Conservation (phyloP, 2,888 invertebrate genomes). For the Iphiclides podalirius region DNA sequence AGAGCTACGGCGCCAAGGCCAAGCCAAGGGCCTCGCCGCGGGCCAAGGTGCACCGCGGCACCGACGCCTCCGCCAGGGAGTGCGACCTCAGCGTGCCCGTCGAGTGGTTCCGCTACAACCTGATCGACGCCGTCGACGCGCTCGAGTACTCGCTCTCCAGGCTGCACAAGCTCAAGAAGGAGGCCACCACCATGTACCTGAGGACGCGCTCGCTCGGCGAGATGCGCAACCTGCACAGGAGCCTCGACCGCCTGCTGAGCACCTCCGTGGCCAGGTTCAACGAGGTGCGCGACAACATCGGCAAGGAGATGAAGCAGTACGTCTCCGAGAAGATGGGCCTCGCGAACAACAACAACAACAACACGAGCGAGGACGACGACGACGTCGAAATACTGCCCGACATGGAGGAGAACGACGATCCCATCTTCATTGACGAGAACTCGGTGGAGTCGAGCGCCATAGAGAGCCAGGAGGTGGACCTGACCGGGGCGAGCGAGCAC, state of each 20-base stretch:
- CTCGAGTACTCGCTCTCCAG: slow-evolving; percentile 77
- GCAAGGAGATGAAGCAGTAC: slow-evolving; percentile 76
- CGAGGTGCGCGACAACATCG: slow-evolving; percentile 77
- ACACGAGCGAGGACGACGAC: slow-evolving; percentile 60
- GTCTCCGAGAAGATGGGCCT: slow-evolving; percentile 51
- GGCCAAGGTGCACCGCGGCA: slow-evolving; percentile 22
- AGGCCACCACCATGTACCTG: slow-evolving; percentile 62
- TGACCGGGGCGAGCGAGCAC: slow-evolving; percentile 68
- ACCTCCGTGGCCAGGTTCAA: slow-evolving; percentile 76
- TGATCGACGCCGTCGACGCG: slow-evolving; percentile 77
- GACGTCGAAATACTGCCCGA: slow-evolving; percentile 66
- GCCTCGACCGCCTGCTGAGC: slow-evolving; percentile 75
- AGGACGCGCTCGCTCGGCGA: slow-evolving; percentile 69
- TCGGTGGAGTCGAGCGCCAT: slow-evolving; percentile 61
- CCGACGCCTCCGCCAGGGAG: slow-evolving; percentile 34
- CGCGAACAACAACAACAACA: slow-evolving; percentile 16
- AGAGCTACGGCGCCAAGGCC: slow-evolving; percentile 14
- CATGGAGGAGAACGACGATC: slow-evolving; percentile 58
- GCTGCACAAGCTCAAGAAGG: slow-evolving; percentile 73
- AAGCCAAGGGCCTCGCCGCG: slow-evolving; percentile 21
- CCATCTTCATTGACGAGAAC: slow-evolving; percentile 76
- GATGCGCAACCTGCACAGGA: slow-evolving; percentile 75
- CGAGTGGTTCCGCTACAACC: slow-evolving; percentile 81
- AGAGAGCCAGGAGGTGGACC: slow-evolving; percentile 59
- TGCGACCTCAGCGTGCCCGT: slow-evolving; percentile 63